Conservation (phyloP, 2,113 vertebrate genomes). For the Cepphus grylle region DNA sequence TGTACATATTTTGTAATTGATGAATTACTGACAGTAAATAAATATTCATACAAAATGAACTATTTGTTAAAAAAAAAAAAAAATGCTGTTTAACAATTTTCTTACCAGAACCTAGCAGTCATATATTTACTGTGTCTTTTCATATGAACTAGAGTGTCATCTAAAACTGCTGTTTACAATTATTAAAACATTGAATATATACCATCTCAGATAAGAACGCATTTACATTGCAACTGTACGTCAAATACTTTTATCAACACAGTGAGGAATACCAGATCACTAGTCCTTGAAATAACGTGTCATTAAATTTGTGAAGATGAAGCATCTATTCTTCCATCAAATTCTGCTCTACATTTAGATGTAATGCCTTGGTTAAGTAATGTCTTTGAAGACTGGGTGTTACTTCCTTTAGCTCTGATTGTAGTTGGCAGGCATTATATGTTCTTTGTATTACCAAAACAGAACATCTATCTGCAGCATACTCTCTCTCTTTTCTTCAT, state of each 20-base stretch:
- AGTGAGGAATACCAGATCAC: conserved; percentile 30
- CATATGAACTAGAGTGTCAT: background rate
- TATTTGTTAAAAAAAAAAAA: background rate
- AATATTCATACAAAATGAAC: background rate
- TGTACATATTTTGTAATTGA: conserved; percentile 62
- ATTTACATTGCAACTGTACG: background rate
- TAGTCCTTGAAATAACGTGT: conserved; percentile 40
- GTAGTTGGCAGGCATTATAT: conserved; percentile 23
- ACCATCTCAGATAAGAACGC: background rate
- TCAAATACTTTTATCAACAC: conserved; percentile 1
- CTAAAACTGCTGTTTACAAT: background rate
- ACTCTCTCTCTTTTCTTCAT: background rate
- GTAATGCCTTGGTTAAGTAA: conserved; percentile 34
- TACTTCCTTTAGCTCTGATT: conserved; percentile 49
- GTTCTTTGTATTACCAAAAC: conserved; percentile 1
- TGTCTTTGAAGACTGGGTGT: conserved; percentile 50
- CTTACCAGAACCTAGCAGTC: background rate
- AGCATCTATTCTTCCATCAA: conserved; percentile 16
- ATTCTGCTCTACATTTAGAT: conserved; percentile 22
- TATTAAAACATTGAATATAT: background rate
- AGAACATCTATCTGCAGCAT: background rate
- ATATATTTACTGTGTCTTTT: background rate
- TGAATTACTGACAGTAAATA: conserved; percentile 38
- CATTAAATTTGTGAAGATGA: conserved; percentile 25
- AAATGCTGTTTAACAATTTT: background rate